Evolutionary conservation across 2,797 vertebrate genomes (phyloP).

Genomic region (Xenentodon cancila): DNA sequence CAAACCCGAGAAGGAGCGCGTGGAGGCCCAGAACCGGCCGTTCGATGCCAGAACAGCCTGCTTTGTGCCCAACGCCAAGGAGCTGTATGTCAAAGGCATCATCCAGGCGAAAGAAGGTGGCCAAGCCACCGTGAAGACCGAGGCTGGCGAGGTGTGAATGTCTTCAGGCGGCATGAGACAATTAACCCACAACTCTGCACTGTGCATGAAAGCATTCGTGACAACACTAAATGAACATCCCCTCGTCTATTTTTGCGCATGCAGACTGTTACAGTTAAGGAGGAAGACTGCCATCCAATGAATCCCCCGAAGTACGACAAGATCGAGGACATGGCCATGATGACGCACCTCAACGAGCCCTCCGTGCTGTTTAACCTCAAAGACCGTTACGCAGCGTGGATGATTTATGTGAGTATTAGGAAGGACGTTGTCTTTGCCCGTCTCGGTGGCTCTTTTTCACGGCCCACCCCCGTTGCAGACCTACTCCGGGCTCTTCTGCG

Average conservation of each 20-base stretch:
- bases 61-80: constrained; percentile 81
- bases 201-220: too few relatives aligned
- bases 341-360: constrained; percentile 86
- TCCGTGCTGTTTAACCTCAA: constrained; percentile 90
- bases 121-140: constrained; percentile 81
- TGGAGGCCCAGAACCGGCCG: constrained; percentile 84
- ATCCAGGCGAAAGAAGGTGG: constrained; percentile 80
- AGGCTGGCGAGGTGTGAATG: constrained; percentile 78
- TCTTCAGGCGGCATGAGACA: neutral
- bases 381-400: constrained; percentile 88
- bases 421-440: too few relatives aligned
- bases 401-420: constrained; percentile 84
- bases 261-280: constrained; percentile 74
- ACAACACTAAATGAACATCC: too few relatives aligned
- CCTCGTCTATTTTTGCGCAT: neutral
- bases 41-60: constrained; percentile 87
- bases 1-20: constrained; percentile 86
- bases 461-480: constrained; percentile 67
- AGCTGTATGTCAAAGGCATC: constrained; percentile 83
- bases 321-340: constrained; percentile 89
- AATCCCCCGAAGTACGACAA: constrained; percentile 85
- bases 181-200: too few relatives aligned
- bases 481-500: constrained; percentile 85
- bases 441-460: too few relatives aligned
- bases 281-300: constrained; percentile 84